Conservation (phyloP, 2,113 vertebrate species). For the Sinocyclocheilus anophthalmus region DNA sequence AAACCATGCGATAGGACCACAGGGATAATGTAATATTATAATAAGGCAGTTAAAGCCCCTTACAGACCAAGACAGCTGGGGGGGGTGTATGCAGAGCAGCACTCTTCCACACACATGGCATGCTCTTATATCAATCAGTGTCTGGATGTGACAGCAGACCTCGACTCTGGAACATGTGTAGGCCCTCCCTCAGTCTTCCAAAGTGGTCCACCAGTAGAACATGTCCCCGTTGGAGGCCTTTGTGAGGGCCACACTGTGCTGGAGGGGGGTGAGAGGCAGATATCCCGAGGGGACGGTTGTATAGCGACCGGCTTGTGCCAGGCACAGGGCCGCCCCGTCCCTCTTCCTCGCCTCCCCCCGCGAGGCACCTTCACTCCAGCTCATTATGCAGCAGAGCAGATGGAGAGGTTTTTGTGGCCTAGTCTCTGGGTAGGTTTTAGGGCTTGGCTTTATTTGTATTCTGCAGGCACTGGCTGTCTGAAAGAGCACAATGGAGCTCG, state of each 20-base stretch:
- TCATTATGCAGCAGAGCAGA: slow-evolving; percentile 73
- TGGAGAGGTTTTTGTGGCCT: slow-evolving; percentile 63
- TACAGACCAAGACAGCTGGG: slow-evolving; percentile 37
- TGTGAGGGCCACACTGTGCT: slow-evolving; percentile 46
- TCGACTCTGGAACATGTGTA: slow-evolving; percentile 40
- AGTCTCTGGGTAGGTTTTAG: slow-evolving; percentile 66
- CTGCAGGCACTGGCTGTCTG: slow-evolving; percentile 43
- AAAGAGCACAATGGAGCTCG: slow-evolving; percentile 43
- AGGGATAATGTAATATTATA: slow-evolving; percentile 50
- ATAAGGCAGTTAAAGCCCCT: slow-evolving; percentile 48
- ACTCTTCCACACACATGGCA: background rate
- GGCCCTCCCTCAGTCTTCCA: slow-evolving; percentile 25
- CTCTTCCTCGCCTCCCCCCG: slow-evolving; percentile 45
- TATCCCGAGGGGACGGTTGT: slow-evolving; percentile 65
- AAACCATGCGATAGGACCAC: slow-evolving; percentile 63
- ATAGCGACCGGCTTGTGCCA: slow-evolving; percentile 69
- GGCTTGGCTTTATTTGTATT: slow-evolving; percentile 39
- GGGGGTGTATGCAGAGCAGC: slow-evolving; percentile 10
- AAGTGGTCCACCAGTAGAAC: slow-evolving; percentile 28
- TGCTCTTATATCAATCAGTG: slow-evolving; percentile 49
- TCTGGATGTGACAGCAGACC: slow-evolving; percentile 40
- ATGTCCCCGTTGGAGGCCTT: slow-evolving; percentile 26
- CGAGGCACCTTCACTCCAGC: slow-evolving; percentile 37
- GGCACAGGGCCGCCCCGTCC: slow-evolving; percentile 59
- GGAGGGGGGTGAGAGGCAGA: slow-evolving; percentile 37